These are phyloP conservation scores for Amblyopsis hoosieri DNA, from an alignment of 2,797 vertebrate species.

Conservation along the genomic window DNA sequence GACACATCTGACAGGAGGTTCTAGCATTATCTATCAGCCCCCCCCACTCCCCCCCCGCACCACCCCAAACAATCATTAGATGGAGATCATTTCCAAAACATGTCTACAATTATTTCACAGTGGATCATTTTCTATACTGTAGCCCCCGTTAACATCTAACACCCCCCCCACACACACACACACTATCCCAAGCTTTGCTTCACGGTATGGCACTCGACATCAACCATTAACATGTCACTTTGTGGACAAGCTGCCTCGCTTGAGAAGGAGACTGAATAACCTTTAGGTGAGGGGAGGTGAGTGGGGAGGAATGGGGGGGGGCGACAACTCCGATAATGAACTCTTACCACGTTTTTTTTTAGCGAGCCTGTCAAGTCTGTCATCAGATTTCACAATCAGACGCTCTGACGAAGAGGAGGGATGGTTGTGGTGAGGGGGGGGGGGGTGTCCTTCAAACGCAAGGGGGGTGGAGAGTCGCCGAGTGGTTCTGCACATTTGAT, in stretches of 20 bases:
- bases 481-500: slow-evolving; percentile 76
- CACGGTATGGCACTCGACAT: slow-evolving; percentile 52
- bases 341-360: slow-evolving; percentile 57
- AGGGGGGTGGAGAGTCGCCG: slow-evolving; percentile 76
- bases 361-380: slow-evolving; percentile 75
- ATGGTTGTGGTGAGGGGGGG: slow-evolving; percentile 10
- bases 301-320: slow-evolving; percentile 24
- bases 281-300: slow-evolving; percentile 69
- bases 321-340: slow-evolving; percentile 72
- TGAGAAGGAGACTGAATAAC: slow-evolving; percentile 61
- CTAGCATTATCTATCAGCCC: slow-evolving; percentile 26
- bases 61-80: slow-evolving; percentile 45
- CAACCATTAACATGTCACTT: slow-evolving; percentile 63
- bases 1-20: slow-evolving; percentile 44
- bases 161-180: neutral
- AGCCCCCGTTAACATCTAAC: neutral
- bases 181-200: slow-evolving; percentile 20
- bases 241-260: slow-evolving; percentile 38
- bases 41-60: slow-evolving; percentile 14
- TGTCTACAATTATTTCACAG: slow-evolving; percentile 66
- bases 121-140: slow-evolving; percentile 41
- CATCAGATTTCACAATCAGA: slow-evolving; percentile 75
- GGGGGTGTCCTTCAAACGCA: slow-evolving; percentile 67
- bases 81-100: slow-evolving; percentile 56
- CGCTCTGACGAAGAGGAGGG: slow-evolving; percentile 50